These are phyloP conservation scores for Galerucella pusilla DNA, from an alignment of 2,888 invertebrate genomes.

Conservation along the genomic window DNA sequence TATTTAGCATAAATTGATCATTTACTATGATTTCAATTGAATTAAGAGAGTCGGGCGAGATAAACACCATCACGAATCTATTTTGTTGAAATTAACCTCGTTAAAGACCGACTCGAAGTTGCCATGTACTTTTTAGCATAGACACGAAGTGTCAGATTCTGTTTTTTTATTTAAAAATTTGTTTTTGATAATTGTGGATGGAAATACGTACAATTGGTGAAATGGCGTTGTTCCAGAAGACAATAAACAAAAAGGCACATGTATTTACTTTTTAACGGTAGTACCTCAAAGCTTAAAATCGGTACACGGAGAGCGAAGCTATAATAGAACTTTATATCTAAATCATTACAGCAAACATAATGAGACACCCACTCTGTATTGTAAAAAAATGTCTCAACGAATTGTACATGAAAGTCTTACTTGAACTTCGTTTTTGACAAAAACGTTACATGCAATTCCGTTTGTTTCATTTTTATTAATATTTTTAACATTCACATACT, in stretches of 20 bases:
- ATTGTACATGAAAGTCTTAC: background rate
- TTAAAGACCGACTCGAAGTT: conserved; percentile 7
- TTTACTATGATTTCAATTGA: conserved; percentile 19
- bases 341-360: background rate
- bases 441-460: conserved; percentile 12
- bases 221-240: too few relatives aligned
- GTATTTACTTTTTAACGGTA: too few relatives aligned
- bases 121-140: background rate
- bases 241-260: too few relatives aligned
- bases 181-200: too few relatives aligned
- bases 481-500: background rate
- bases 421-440: background rate
- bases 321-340: too few relatives aligned
- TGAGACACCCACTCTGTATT: background rate
- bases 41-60: conserved; percentile 19
- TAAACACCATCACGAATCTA: conserved; percentile 11
- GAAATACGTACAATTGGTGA: too few relatives aligned
- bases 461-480: conserved; percentile 7
- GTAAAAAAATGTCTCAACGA: background rate
- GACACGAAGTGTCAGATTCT: conserved; percentile 3
- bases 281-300: too few relatives aligned
- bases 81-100: conserved; percentile 10
- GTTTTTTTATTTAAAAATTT: too few relatives aligned
- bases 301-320: too few relatives aligned
- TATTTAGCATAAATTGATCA: conserved; percentile 28